Conservation (phyloP, 2,113 vertebrate species). For the Patagioenas fasciata region DNA sequence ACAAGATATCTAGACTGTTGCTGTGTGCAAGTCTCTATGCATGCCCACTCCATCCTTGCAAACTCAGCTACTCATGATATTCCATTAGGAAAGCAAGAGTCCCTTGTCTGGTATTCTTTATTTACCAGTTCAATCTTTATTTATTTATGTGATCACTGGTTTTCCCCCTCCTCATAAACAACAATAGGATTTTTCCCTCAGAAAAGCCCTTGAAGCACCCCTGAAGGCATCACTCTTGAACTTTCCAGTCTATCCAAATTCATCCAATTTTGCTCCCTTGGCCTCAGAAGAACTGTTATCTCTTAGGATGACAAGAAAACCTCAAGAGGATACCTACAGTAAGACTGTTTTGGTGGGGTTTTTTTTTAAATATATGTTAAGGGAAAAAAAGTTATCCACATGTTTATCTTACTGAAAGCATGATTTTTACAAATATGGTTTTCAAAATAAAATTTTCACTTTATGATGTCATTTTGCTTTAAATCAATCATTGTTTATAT, state of each 20-base stretch:
- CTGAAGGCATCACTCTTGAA: neutral
- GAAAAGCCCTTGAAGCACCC: neutral
- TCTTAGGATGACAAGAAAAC: neutral
- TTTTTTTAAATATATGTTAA: neutral
- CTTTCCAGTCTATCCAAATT: neutral
- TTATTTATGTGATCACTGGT: neutral
- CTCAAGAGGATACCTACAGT: neutral
- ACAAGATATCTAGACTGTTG: neutral
- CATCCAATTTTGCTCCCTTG: neutral
- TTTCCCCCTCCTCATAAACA: neutral
- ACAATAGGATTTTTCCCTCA: neutral
- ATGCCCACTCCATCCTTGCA: neutral
- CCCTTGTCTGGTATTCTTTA: neutral
- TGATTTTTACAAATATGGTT: accelerated
- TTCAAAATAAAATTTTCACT: neutral
- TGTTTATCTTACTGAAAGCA: neutral
- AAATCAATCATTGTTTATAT: neutral
- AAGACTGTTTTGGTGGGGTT: neutral
- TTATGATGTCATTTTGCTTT: neutral
- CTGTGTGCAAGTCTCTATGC: neutral
- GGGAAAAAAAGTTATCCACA: neutral
- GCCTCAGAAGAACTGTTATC: neutral
- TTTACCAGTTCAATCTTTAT: neutral
- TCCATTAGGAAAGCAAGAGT: neutral
- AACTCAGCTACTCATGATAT: neutral